Evolutionary conservation across 1,140 invertebrate genomes (phyloP), one percentile per base, ranked within the genome.

Genomic region (Eueides isabella): DNA sequence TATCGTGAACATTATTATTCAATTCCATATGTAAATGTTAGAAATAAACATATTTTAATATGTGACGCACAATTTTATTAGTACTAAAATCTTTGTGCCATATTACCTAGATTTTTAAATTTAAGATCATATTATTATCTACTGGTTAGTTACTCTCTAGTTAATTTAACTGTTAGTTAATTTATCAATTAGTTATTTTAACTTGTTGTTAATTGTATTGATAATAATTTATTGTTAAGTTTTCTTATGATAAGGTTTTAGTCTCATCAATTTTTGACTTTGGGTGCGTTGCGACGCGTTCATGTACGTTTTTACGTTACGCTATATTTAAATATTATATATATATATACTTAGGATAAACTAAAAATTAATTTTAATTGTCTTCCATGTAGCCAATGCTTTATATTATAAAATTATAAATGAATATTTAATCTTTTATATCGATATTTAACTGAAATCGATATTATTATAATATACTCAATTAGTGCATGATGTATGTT

Each of bases 241-340:
- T 55, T 55, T 55, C 11, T 55, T 55, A 23, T 55, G 48, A 55
- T 55, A 55, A 55, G 48, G 48, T 55, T 26, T 79, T 80, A 81
- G 77, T 84, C 73, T 83, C 67, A 67, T 55, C 70, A 74, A 79
- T 78, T 78, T 75, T 80, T 78, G 77, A 80, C 76, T 85, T 85
- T 84, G 82, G 80, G 82, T 87, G 88, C 82, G 87, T 87, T 70
- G 86, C 88, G 91, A 91, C 85, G 86, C 85, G 91, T 92, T 92
- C 89, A 91, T 85, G 89, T 92, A 88, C 84, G 75, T 88, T 89
- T 86, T 78, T 79, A 84, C 75, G 80, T 79, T 87, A 87, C 79
- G 69, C 77, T 88, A 84, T 88, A 82, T 89, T 88, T 74, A 80
- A 67, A 62, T 72, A 72, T 62, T 79, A 55, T n/a, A 35, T 14